Evolutionary conservation across 2,113 vertebrate species (phyloP).

Genomic region (Hemichromis elongatus): DNA sequence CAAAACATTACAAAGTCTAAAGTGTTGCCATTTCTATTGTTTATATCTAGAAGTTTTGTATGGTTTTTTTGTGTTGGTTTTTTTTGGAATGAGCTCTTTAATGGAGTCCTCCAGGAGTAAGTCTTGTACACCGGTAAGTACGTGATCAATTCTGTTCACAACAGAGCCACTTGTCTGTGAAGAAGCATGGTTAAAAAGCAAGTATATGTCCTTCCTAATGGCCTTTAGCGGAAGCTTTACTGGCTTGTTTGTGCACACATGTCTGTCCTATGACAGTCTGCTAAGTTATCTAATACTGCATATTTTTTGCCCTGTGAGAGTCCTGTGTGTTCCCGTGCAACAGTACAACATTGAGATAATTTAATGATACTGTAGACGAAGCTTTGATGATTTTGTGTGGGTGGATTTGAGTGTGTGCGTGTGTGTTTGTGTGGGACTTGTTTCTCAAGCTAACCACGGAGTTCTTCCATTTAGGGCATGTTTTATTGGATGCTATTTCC

Average conservation of each 20-base stretch:
- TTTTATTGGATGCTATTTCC: not conserved
- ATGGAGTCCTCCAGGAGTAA: not conserved
- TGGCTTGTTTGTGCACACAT: not conserved
- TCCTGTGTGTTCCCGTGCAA: not conserved
- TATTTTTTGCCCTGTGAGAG: not conserved
- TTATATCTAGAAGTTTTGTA: not conserved
- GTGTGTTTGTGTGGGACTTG: not conserved
- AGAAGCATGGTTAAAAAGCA: not conserved
- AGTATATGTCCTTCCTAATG: not conserved
- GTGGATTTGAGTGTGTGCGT: not conserved
- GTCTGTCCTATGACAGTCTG: not conserved
- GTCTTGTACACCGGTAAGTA: not conserved
- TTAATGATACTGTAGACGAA: not conserved
- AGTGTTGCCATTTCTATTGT: not conserved
- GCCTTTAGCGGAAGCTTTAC: not conserved
- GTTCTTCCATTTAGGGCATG: not conserved
- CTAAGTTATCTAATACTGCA: not conserved
- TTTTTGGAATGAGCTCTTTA: not conserved
- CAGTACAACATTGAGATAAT: not conserved
- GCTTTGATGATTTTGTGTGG: not conserved
- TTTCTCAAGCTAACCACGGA: not conserved
- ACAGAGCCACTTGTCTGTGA: not conserved
- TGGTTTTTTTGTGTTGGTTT: accelerated
- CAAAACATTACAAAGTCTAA: not conserved
- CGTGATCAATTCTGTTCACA: not conserved